These are phyloP conservation scores for Hipparchia sbordonii DNA, from an alignment of 2,888 invertebrate genomes.

Conservation along the genomic window DNA sequence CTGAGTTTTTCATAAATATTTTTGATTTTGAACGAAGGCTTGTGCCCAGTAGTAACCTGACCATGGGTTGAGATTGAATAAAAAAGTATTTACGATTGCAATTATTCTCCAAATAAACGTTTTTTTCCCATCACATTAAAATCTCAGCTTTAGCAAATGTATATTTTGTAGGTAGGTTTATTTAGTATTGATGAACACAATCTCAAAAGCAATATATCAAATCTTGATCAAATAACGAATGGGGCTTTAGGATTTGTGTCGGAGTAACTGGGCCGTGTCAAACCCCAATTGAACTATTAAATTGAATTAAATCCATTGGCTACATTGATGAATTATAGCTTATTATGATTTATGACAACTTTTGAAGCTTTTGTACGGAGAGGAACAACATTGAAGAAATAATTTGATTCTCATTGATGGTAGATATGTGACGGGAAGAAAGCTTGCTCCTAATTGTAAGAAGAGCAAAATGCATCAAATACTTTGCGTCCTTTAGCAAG, in stretches of 20 bases:
- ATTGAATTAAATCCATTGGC: conserved; percentile 61
- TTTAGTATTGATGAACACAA: conserved; percentile 18
- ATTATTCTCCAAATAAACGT: no score
- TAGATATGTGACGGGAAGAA: background rate
- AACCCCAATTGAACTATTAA: conserved; percentile 75
- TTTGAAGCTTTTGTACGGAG: conserved; percentile 1
- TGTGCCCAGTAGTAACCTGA: no score
- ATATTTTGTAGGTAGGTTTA: no score
- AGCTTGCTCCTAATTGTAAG: background rate
- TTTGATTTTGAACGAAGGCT: no score
- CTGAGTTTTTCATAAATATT: background rate
- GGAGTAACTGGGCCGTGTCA: conserved; percentile 66
- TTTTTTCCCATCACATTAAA: no score
- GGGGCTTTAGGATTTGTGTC: conserved; percentile 60
- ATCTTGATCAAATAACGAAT: conserved; percentile 55
- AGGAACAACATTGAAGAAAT: background rate
- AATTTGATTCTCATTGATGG: background rate
- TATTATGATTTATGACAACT: conserved; percentile 38
- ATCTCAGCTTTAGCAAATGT: no score
- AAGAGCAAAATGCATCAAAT: background rate
- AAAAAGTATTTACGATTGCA: no score
- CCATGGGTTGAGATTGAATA: no score
- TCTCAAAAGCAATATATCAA: conserved; percentile 43
- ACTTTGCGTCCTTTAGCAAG: background rate
- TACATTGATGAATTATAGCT: conserved; percentile 61